Percentiles rank a stretch among this genome's conserved stretches.
These are phyloP conservation scores for Bos indicus DNA, from an alignment of 2,113 vertebrate species.

Conservation along the genomic window DNA sequence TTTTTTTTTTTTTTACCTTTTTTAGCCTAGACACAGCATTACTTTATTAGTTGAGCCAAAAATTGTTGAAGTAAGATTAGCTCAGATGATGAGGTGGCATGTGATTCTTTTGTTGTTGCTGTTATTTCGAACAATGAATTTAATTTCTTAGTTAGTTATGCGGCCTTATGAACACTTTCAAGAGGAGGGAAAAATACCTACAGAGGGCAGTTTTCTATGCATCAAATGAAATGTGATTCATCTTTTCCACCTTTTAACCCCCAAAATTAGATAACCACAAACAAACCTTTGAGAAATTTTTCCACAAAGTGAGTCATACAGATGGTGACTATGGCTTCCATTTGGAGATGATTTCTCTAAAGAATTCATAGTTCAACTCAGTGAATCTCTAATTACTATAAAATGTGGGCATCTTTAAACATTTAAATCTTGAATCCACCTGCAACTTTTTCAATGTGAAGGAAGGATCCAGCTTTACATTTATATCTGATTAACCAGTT, in stretches of 20 bases:
- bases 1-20: not conserved
- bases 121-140: not conserved
- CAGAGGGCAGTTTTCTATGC: not conserved
- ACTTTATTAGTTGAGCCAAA: slow-evolving; percentile 38
- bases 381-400: not conserved
- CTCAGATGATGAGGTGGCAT: not conserved
- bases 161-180: not conserved
- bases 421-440: not conserved
- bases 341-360: not conserved
- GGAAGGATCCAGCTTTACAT: not conserved
- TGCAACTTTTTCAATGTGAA: not conserved
- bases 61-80: slow-evolving; percentile 4
- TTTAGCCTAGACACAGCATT: not conserved
- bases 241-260: not conserved
- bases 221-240: not conserved
- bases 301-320: not conserved
- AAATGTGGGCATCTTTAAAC: not conserved
- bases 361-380: not conserved
- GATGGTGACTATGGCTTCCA: not conserved
- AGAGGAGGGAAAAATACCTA: not conserved
- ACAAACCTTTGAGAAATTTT: not conserved
- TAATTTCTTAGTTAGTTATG: not conserved
- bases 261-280: not conserved
- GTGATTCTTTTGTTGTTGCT: not conserved
- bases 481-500: not conserved